Conservation (phyloP, 2,113 vertebrate species). For the Coregonus clupeaformis region DNA sequence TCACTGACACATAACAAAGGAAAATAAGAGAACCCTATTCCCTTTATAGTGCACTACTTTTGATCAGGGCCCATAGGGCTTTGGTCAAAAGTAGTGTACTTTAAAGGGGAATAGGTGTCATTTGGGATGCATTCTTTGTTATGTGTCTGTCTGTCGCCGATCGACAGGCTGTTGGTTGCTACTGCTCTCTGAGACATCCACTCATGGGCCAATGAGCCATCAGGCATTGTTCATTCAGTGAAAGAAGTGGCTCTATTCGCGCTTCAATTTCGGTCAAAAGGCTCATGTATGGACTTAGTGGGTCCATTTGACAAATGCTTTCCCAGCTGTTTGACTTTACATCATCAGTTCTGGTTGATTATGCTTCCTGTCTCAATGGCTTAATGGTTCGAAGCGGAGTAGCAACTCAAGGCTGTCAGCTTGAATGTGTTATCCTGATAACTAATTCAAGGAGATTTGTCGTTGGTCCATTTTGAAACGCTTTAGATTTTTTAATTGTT, state of each 20-base stretch:
- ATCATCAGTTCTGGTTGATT: conserved; percentile 5
- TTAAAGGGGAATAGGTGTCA: not conserved
- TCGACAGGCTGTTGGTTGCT: conserved; percentile 25
- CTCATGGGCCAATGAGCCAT: conserved; percentile 9
- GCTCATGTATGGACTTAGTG: conserved; percentile 43
- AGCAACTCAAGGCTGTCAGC: conserved; percentile 18
- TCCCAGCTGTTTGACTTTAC: conserved; percentile 13
- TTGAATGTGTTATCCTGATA: conserved; percentile 10
- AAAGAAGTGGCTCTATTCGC: conserved; percentile 42
- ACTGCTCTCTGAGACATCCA: conserved; percentile 29
- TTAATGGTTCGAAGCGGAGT: conserved; percentile 17
- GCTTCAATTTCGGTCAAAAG: conserved; percentile 24
- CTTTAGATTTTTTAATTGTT: conserved; percentile 1
- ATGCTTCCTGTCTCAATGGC: not conserved
- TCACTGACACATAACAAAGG: conserved; percentile 18
- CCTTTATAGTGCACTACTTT: too few species aligned
- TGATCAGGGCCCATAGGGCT: too few species aligned
- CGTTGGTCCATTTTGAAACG: conserved; percentile 10
- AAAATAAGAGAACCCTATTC: too few species aligned
- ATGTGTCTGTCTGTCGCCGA: conserved; percentile 10
- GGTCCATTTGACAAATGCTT: conserved; percentile 15
- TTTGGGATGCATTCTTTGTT: not conserved
- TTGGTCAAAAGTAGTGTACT: too few species aligned
- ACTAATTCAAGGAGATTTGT: conserved; percentile 16
- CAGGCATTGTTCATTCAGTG: conserved; percentile 29